Conservation (phyloP, 1,140 invertebrate genomes). For the Eumaeus atala region DNA sequence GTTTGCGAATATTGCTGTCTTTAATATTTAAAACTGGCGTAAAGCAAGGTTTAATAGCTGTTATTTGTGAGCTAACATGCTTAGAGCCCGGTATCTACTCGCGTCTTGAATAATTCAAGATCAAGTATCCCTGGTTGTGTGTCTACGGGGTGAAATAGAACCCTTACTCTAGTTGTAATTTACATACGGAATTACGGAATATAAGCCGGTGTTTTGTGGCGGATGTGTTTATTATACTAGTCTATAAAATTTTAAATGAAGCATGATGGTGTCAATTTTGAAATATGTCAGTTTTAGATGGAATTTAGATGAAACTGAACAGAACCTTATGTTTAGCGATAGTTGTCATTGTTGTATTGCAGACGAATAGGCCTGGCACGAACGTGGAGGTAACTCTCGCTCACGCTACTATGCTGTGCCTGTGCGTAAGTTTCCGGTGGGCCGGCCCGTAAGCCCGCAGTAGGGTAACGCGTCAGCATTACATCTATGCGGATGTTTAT, state of each 20-base stretch:
- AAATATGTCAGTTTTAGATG: too few relatives aligned
- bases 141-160: slow-evolving; percentile 56
- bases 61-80: slow-evolving; percentile 34
- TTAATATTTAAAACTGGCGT: slow-evolving; percentile 65
- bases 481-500: too few relatives aligned
- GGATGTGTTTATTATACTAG: slow-evolving; percentile 46
- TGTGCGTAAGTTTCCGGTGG: too few relatives aligned
- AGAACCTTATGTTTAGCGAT: too few relatives aligned
- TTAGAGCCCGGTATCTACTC: slow-evolving; percentile 25
- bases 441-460: too few relatives aligned
- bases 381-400: too few relatives aligned
- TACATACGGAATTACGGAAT: slow-evolving; percentile 68
- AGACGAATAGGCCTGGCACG: too few relatives aligned
- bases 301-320: too few relatives aligned
- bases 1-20: slow-evolving; percentile 30
- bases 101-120: slow-evolving; percentile 18
- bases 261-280: slow-evolving; percentile 3
- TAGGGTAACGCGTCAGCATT: too few relatives aligned
- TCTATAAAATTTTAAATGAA: slow-evolving; percentile 8
- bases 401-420: too few relatives aligned
- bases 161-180: slow-evolving; percentile 66
- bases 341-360: too few relatives aligned
- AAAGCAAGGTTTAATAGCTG: slow-evolving; percentile 47
- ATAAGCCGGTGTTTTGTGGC: slow-evolving; percentile 48
- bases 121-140: slow-evolving; percentile 29